phyloP scores from a whole-genome alignment of 2,888 invertebrate genomes.

The Polydrusus pterygomalis region DNA sequence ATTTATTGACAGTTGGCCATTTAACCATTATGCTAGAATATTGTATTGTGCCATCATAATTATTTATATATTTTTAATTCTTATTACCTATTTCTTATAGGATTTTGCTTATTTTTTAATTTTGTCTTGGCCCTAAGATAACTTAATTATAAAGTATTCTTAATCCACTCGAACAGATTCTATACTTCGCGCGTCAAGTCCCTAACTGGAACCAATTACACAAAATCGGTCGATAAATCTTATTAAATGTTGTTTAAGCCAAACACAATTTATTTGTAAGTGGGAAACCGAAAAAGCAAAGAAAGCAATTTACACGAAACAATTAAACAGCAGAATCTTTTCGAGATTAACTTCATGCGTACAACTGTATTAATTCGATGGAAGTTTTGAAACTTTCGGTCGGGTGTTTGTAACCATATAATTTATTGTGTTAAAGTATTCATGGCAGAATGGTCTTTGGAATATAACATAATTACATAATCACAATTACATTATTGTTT shows the following conservation, averaged over 20 bases:
- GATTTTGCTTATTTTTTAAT: too few species aligned
- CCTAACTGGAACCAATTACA: constrained; percentile 12
- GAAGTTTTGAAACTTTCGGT: not conserved
- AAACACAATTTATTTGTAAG: constrained; percentile 23
- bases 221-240: constrained; percentile 19
- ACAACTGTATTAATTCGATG: constrained; percentile 5
- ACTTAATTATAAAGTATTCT: too few species aligned
- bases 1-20: too few species aligned
- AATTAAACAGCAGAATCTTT: constrained; percentile 9
- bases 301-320: constrained; percentile 17
- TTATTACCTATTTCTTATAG: too few species aligned
- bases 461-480: too few species aligned
- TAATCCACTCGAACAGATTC: not conserved
- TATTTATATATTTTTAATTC: too few species aligned
- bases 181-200: not conserved
- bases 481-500: too few species aligned
- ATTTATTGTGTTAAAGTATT: constrained; percentile 1
- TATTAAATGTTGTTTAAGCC: constrained; percentile 16
- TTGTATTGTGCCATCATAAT: too few species aligned
- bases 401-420: not conserved
- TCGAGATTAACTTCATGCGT: not conserved
- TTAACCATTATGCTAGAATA: too few species aligned
- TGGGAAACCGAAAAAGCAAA: constrained; percentile 19
- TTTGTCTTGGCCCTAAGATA: too few species aligned
- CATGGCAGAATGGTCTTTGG: not conserved